Conservation (phyloP, 2,113 vertebrate genomes). For the Psilopsiagon aymara region DNA sequence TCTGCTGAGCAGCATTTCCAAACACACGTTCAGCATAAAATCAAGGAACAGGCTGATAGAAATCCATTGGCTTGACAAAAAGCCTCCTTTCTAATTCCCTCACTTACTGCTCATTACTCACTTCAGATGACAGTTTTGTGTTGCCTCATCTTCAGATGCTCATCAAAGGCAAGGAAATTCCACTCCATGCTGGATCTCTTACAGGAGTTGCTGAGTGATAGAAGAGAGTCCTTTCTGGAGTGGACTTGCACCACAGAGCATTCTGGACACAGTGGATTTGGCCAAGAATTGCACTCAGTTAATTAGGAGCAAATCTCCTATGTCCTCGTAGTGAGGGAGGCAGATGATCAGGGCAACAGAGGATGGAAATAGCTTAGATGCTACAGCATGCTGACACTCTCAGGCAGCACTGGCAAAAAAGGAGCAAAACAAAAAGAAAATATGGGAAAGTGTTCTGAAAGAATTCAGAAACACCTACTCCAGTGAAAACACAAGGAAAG, state of each 20-base stretch:
- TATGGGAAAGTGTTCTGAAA: background rate
- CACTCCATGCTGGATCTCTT: background rate
- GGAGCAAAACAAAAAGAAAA: background rate
- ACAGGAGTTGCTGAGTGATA: background rate
- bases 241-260: background rate
- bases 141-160: slow-evolving; percentile 8
- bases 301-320: slow-evolving; percentile 45
- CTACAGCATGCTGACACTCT: background rate
- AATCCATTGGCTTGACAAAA: background rate
- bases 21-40: slow-evolving; percentile 40
- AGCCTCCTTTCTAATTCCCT: background rate
- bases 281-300: slow-evolving; percentile 11
- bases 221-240: background rate
- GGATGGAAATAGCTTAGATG: background rate
- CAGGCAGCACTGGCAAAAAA: background rate
- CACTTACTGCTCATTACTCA: slow-evolving; percentile 13
- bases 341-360: background rate
- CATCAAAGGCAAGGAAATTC: background rate
- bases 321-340: background rate
- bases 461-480: background rate
- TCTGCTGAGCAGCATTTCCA: background rate
- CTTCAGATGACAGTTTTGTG: background rate
- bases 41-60: background rate
- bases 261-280: background rate
- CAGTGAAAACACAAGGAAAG: background rate